These are phyloP conservation scores for Mythimna loreyi DNA, from an alignment of 2,888 invertebrate species.

Conservation along the genomic window DNA sequence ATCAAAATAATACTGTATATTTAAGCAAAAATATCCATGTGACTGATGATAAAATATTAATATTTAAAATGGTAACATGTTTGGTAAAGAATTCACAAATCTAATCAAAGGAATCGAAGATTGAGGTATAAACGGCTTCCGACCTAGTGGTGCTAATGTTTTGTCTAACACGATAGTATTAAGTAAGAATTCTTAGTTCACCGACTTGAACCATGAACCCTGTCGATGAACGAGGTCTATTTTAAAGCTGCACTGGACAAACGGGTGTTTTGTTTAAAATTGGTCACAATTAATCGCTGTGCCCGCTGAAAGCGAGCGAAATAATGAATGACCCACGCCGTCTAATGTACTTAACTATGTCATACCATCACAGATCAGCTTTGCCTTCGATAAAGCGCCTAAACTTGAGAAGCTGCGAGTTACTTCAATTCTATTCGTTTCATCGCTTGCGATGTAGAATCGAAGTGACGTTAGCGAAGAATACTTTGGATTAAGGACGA, in stretches of 20 bases:
- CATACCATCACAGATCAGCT: slow-evolving; percentile 90
- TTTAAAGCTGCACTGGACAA: slow-evolving; percentile 74
- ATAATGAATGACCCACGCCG: slow-evolving; percentile 79
- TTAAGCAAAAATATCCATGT: slow-evolving; percentile 67
- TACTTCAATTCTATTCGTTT: slow-evolving; percentile 56
- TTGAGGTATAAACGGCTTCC: slow-evolving; percentile 72
- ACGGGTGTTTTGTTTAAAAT: slow-evolving; percentile 64
- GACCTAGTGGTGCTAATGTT: slow-evolving; percentile 64
- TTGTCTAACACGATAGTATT: slow-evolving; percentile 47
- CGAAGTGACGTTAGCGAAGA: slow-evolving; percentile 58
- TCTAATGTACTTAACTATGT: slow-evolving; percentile 86
- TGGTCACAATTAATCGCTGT: slow-evolving; percentile 71
- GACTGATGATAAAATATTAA: slow-evolving; percentile 71
- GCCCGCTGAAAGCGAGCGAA: slow-evolving; percentile 70
- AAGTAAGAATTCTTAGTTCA: slow-evolving; percentile 49
- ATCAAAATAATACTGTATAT: slow-evolving; percentile 80
- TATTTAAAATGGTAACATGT: slow-evolving; percentile 80
- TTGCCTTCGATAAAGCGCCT: slow-evolving; percentile 83
- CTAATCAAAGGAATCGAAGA: slow-evolving; percentile 73
- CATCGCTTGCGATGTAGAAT: slow-evolving; percentile 43
- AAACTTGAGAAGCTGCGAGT: slow-evolving; percentile 76
- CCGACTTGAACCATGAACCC: slow-evolving; percentile 37
- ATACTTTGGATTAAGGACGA: slow-evolving; percentile 63
- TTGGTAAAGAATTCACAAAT: slow-evolving; percentile 76
- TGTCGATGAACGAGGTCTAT: slow-evolving; percentile 61